Conservation (phyloP, 2,797 vertebrate genomes). For the Gallinago stenura region DNA sequence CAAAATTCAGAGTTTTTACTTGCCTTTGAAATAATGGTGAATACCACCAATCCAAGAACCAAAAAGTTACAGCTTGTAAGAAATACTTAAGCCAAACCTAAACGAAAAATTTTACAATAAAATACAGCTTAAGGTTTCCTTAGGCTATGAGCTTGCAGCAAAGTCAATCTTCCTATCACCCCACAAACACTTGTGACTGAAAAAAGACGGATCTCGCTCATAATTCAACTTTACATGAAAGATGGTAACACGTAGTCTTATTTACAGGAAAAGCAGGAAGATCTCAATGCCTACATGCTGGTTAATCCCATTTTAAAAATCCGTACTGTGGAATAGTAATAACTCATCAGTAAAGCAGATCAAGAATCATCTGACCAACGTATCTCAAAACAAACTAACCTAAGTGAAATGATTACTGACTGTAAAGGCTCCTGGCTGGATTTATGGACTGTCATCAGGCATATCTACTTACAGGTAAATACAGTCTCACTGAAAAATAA, state of each 20-base stretch:
- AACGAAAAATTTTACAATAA: conserved; percentile 45
- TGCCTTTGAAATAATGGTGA: not conserved
- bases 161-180: conserved; percentile 9
- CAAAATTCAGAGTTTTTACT: not conserved
- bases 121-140: not conserved
- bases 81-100: conserved; percentile 23
- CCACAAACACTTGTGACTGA: conserved; percentile 18
- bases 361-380: not conserved
- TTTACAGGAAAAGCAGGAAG: not conserved
- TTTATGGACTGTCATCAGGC: not conserved
- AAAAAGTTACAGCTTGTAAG: not conserved
- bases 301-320: not conserved
- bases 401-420: not conserved
- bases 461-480: not conserved
- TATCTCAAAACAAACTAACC: not conserved
- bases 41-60: not conserved
- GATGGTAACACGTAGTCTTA: not conserved
- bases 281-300: not conserved
- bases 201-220: not conserved
- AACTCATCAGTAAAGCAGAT: not conserved
- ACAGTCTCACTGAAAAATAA: not conserved
- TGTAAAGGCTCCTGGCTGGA: not conserved
- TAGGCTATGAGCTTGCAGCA: not conserved
- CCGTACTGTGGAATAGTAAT: not conserved
- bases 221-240: not conserved